Base-by-base conservation (phyloP, 1,140 invertebrate species). In the Reticulitermes speratus region DNA sequence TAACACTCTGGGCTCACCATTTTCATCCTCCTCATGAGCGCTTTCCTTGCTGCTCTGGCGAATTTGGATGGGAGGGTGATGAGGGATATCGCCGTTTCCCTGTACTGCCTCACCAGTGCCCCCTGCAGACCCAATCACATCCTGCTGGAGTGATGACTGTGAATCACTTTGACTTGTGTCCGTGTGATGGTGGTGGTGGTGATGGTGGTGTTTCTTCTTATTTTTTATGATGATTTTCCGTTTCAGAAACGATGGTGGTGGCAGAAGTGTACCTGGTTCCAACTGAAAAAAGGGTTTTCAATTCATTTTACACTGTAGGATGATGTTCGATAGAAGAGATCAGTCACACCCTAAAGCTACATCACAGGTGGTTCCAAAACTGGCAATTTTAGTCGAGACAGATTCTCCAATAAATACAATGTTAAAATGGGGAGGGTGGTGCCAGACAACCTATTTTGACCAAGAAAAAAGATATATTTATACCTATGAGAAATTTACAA, bases 141-240 rank as follows among this genome's bases (percentile, higher is more conserved):
- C 87, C 69, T 90, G 88, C 75, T 90, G 90, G 48, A 87, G 88
- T 83, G 88, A 89, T 86, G 90, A 89, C 48, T 81, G 87, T 88
- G 81, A 88, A 87, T 85, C 90, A 90, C 84, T 89, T 85, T 45
- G 91, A 91, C 48, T 92, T 91, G 44, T 91, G 90, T 88, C 93
- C 91, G 86, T 84, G 52, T 91, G 91, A 84, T 92, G 91, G 88
- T 95, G 92, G 30, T 89, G 86, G 87, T 92, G 94, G 88, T 96
- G 95, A 38, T 38, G 52, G 89, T 96, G 95, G 90, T 98, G 97
- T 90, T 98, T 98, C 92, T 99, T 99, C 91, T 99, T 99, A 90
- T 99, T 99, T 91, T 99, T 99, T 87, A 99, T 98, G 85, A 99
- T 97, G 87, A 99, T 99, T 92, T 98, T 99, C 86, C 96, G 93